Base-by-base conservation (phyloP, 2,888 invertebrate species). In the Cryptosula pallasiana region DNA sequence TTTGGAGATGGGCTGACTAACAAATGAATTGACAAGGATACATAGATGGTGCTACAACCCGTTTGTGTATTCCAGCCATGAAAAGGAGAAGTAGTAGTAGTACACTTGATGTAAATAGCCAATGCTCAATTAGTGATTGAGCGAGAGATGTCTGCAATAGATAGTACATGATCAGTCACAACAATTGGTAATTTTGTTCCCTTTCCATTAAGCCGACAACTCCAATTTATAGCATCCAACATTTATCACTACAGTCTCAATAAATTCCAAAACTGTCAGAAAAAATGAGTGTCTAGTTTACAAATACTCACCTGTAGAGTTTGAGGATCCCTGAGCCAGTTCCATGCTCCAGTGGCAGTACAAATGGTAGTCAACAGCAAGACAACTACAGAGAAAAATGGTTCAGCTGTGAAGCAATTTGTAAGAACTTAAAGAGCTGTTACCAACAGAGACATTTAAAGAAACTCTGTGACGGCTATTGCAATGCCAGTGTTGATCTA, bases 41-140 rank as follows among this genome's bases (percentile, higher is more conserved):
- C 85, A 97, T 96, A 78, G 94, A 94, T 0, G 97, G 95, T 1
- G 97, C 96, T 76, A 98, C 94, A 16, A 98, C 96, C 83, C 95
- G 89, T 84, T 95, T 92, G 83, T 98, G 98, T 69, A 97, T 94
- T 54, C 98, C 98, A 87, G 92, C 89, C 77, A 93, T 87, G 82
- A 98, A 95, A 74, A 97, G 88, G 76, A 93, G 86, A 74, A 95
- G 92, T 90, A 88, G 74, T 87, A 87, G 73, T 57, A 83, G 63
- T 75, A 85, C 81, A 78, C 95, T 94, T 80, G 93, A 87, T 27
- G 95, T 91, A 86, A 98, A 98, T 83, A 96, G 92, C 35, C 94
- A 92, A 87, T 98, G 97, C 84, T 95, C 95, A 85, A 91, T 89
- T 71, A 98, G 87, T 0, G 96, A 96, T 84, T 97, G 94, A 27